These are phyloP conservation scores for Camptogramma bilineatum DNA, from an alignment of 2,888 invertebrate genomes.

Conservation along the genomic window DNA sequence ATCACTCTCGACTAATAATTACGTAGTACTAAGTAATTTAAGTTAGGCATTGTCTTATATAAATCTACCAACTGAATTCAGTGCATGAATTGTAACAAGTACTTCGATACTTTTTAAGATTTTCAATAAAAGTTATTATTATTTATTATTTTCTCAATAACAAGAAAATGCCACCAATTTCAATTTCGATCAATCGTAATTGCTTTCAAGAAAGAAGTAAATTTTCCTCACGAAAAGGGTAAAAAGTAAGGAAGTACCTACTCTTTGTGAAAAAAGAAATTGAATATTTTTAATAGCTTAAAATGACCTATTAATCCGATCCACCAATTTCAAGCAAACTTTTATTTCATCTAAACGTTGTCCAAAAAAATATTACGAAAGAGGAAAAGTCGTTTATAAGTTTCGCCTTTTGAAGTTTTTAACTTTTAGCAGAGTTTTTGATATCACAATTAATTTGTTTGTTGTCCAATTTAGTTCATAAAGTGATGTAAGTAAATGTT, in stretches of 20 bases:
- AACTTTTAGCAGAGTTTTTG: background rate
- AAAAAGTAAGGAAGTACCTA: too few species aligned
- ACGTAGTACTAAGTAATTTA: too few species aligned
- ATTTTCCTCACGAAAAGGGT: background rate
- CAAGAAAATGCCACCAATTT: too few species aligned
- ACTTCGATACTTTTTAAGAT: too few species aligned
- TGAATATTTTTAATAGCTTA: background rate
- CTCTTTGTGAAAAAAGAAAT: background rate
- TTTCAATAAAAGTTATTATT: too few species aligned
- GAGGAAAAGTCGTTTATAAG: background rate
- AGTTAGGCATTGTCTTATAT: too few species aligned
- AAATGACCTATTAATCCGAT: background rate
- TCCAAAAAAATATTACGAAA: background rate
- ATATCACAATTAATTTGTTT: background rate
- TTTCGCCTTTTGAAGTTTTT: background rate
- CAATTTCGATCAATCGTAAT: too few species aligned
- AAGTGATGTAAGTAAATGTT: too few species aligned
- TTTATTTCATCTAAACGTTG: background rate
- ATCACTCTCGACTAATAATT: too few species aligned
- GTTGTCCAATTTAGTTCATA: background rate
- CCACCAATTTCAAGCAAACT: background rate
- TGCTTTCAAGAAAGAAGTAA: background rate
- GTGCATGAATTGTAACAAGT: too few species aligned
- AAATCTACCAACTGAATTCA: too few species aligned
- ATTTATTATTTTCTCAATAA: too few species aligned